Base-by-base conservation (phyloP, 2,797 vertebrate genomes). In the Falco naumanni region DNA sequence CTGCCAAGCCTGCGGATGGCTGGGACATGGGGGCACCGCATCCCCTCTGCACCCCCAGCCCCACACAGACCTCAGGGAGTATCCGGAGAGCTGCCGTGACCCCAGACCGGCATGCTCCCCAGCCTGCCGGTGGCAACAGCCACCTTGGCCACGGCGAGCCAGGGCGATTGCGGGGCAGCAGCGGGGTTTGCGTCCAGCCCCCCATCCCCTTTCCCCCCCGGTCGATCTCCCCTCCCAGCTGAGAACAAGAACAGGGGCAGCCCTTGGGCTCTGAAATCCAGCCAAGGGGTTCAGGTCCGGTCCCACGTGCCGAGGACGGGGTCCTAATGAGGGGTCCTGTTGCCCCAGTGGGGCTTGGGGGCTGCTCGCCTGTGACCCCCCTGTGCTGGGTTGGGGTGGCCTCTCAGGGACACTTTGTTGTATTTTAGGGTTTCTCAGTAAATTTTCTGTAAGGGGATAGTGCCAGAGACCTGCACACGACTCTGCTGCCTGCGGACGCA, bases 41-140 rank as follows among this genome's bases (percentile, higher is more conserved):
- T 33, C 50, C 68, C 37, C 37, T 59, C 68, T 61, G 75, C 50
- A 21, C 51, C 60, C 48, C 43, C 4, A 4, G 84, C 61, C 51
- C 63, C 5, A 3, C 6, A 1, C 10, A 1, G 70, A 14, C 17
- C 81, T 39, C 6, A 0, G 11, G 1, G 17, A 70, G 53, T 3
- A 1, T 2, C 2, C 2, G 4, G 37, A 75, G 17, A 57, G 14
- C 16, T 4, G 0, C 60, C 3, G 5, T 25, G 29, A 3, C 3
- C 89, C 65, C n/a, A 19, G 21, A 31, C n/a, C 2, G 2, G 4
- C 3, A 5, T 4, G 8, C 10, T 20, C 19, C 16, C 16, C 80
- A 56, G 54, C 43, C n/a, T 11, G 5, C n/a, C 1, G 0, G 10
- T 2, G 5, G 71, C 87, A 37, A 16, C 5, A 57, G 43, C 60